Evolutionary conservation across 2,113 vertebrate species (phyloP), one percentile per base, ranked within the genome.

Genomic region (Bostrychus sinensis): DNA sequence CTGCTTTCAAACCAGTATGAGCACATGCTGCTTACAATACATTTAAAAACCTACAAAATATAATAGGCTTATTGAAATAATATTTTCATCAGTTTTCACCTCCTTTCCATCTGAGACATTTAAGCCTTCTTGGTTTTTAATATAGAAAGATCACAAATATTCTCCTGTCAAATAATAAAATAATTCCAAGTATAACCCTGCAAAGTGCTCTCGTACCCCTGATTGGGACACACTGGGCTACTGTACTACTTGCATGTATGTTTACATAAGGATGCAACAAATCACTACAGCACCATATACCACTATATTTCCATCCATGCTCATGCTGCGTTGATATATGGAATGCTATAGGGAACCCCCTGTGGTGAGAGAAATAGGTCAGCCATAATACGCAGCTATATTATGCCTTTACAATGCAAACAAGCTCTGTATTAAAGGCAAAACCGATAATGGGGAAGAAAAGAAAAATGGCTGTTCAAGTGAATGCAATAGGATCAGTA

Each of bases 401-500:
- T 39, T 16, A 16, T 5, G 14, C 48, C 46, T 26, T 16, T 0
- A 4, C 8, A 32, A 32, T 32, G 5, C 30, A 32, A 3, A 30
- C 25, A 51, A 17, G 25, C 48, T n/a, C 25, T 7, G 16, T 4
- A 7, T 16, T 51, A 28, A 51, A 25, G n/a, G 48, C 25, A 51
- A 8, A 32, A 8, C 30, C 5, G 13, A 28, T 26, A 28, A 51
- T 51, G 6, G 46, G 12, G 26, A 12, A 32, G 5, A 32, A 32
- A 32, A 32, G 30, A 32, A 5, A 13, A 26, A 51, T 28, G 23
- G 13, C 23, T 26, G 23, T 22, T 4, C 9, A 14, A 46, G 4
- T 13, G 43, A 76, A 59, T 58, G 60, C 34, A 66, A 45, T 48
- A 30, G 28, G 64, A 73, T 36, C 64, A 36, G 36, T 53, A 37